phyloP scores from a whole-genome alignment of 2,797 vertebrate species.

The Ficedula albicollis region DNA sequence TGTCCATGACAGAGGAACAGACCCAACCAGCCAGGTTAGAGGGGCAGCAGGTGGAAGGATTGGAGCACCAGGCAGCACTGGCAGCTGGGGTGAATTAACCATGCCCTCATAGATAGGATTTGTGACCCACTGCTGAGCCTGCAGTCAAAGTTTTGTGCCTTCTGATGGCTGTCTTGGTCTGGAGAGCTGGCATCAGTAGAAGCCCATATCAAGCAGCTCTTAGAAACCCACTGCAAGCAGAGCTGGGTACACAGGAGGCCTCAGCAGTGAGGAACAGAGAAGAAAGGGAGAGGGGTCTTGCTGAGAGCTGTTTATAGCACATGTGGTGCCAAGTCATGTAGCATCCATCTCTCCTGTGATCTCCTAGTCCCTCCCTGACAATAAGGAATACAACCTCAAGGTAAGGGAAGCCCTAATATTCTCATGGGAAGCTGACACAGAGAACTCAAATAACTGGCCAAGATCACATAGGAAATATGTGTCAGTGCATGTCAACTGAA shows the following conservation, averaged over 20 bases:
- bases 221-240: background rate
- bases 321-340: background rate
- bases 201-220: background rate
- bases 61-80: background rate
- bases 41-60: background rate
- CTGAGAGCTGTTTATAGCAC: background rate
- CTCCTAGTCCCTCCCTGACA: background rate
- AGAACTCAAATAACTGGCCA: background rate
- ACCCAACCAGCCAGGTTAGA: background rate
- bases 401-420: background rate
- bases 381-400: background rate
- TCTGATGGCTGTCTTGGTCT: background rate
- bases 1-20: background rate
- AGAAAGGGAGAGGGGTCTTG: background rate
- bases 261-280: background rate
- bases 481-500: background rate
- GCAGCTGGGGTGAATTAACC: background rate
- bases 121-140: background rate
- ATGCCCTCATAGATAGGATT: background rate
- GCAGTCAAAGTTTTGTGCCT: background rate
- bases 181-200: background rate
- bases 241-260: background rate
- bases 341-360: background rate
- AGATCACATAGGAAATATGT: background rate
- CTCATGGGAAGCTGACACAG: background rate